Base-by-base conservation (phyloP, 2,797 vertebrate genomes). In the Mus minutoides region DNA sequence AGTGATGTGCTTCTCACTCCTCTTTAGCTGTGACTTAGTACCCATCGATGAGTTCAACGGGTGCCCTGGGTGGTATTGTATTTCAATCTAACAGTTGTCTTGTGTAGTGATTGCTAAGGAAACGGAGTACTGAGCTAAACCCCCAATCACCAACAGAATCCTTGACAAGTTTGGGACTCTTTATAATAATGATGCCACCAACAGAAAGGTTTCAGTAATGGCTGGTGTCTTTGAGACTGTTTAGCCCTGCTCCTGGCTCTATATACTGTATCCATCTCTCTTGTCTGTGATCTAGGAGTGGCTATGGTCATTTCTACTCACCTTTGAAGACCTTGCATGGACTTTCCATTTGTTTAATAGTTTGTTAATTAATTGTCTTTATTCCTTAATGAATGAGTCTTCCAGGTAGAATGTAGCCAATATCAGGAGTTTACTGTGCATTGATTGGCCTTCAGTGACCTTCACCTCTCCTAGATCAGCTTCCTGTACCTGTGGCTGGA, bases 231-330 rank as follows among this genome's bases (percentile, higher is more conserved):
- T 67, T 6, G n/a, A 82, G 22, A 58, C n/a, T 13, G 2, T 17
- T 17, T 49, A 40, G 26, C 10, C 19, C 0, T 11, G 40, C 10
- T 84, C 29, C 40, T 3, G 1, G 0, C 2, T 84, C 8, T 84
- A 3, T 11, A 12, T 64, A 46, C 82, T 46, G 19, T 43, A 34
- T 13, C 9, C 3, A 3, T 58, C 10, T 46, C 26, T 84, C 37
- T 19, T 67, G 31, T 83, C 58, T 62, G 4, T 43, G 24, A n/a
- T 24, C 46, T n/a, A 46, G 43, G 43, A 2, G 31, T 24, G 11
- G 19, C 21, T 13, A 9, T 22, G 31, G 83, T 16, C 83, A 69
- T n/a, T 52, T 49, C 43, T 21, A 9, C 60, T 43, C 43, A 19
- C 58, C 80, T 21, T 21, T 67, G 82, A 84, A 46, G 60, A 85